A percentile compares a stretch with the other conserved stretches of the same genome.
Conservation (phyloP, 2,113 vertebrate genomes). For the Psittacara wagleri region DNA sequence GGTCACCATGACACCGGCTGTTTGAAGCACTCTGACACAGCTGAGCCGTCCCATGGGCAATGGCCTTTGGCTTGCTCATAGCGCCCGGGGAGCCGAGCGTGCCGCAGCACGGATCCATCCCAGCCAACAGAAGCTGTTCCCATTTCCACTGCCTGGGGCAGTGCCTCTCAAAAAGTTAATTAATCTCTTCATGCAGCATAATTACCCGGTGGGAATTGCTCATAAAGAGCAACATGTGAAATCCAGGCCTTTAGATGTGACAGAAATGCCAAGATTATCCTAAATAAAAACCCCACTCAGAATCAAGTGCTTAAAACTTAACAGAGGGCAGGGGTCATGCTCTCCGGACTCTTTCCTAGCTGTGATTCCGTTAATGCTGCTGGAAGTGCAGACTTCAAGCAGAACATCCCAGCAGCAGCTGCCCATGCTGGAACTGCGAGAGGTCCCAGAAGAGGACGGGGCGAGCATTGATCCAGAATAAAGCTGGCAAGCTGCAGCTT, state of each 20-base stretch:
- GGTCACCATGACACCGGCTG: slow-evolving; percentile 3
- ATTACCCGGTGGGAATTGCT: background rate
- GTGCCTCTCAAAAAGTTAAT: background rate
- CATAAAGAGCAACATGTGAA: background rate
- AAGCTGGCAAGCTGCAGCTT: background rate
- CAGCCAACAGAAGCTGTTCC: background rate
- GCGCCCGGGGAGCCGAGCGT: background rate
- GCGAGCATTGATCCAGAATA: background rate
- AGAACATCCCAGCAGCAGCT: background rate
- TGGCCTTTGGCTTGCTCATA: background rate
- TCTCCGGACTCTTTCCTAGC: background rate
- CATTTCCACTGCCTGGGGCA: background rate
- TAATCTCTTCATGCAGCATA: background rate
- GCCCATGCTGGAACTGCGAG: background rate
- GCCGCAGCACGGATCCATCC: rapidly evolving
- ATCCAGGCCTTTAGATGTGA: background rate
- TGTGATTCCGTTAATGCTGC: background rate
- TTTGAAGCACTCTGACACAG: background rate
- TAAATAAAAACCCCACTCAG: background rate
- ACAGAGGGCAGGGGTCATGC: background rate
- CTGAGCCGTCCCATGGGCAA: background rate
- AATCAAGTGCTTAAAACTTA: background rate
- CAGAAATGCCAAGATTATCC: background rate
- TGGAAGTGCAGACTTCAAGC: background rate
- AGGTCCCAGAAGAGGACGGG: background rate